Base-by-base conservation (phyloP, 2,113 vertebrate species). In the Azemiops feae region DNA sequence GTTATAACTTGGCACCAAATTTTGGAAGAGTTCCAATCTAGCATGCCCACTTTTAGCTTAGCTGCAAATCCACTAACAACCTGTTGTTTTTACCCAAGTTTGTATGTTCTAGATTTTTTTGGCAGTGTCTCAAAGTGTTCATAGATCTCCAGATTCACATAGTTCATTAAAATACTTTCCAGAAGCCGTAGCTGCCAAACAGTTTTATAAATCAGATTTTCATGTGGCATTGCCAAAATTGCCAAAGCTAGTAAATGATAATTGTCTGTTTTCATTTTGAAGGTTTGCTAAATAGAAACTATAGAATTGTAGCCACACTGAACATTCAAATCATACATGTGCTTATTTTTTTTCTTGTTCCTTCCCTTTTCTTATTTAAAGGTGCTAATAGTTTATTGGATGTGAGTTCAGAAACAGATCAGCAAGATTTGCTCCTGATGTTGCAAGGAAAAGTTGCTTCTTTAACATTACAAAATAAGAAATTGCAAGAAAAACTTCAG, bases 381-480 rank as follows among this genome's bases (percentile, higher is more conserved):
- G 98, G 97, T 95, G 96, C 96, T 96, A 99, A 98, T 94, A 97
- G 96, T 88, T 96, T 98, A 89, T 50, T 98, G 95, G 97, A 97
- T 94, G 8, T 97, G 91, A 98, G 96, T 95, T 97, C 97, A 93
- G 97, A 97, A 92, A 96, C 96, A 86, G 98, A 98, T 91, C 98
- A 98, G 92, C 97, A 98, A 93, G 98, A 98, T 91, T 97, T 99
- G 50, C 97, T 99, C 93, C 96, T 97, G 95, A 92, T 98, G 47
- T 97, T 99, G 93, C 99, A 99, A 98, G 98, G 98, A 93, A 99
- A 98, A 97, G 98, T 99, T 93, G 97, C 97, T 85, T 98, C 98
- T 94, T 98, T 99, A 23, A 98, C 98, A 34, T 92, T 98, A 96
- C 98, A 99, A 96, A 99, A 99, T 96, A 99, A 99, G 96, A 98